A percentile compares a stretch with the other conserved stretches of the same genome.
Conservation (phyloP, 2,797 vertebrate species). For the Sebastes trivittatus region DNA sequence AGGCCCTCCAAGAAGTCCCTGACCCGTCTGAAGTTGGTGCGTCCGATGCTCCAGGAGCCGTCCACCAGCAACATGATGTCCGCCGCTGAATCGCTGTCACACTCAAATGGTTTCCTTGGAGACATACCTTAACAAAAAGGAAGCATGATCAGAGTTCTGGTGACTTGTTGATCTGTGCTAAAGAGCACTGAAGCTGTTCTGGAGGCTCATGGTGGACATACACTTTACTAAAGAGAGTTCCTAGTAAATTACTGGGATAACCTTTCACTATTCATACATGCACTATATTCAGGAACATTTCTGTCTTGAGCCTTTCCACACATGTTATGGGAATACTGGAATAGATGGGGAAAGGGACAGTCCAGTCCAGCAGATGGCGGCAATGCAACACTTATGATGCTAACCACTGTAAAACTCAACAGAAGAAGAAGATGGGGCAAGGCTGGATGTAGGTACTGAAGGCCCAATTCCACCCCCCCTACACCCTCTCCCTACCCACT, state of each 20-base stretch:
- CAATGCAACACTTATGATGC: neutral
- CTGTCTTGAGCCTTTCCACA: neutral
- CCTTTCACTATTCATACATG: neutral
- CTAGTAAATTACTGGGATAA: neutral
- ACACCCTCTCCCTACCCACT: too few relatives aligned
- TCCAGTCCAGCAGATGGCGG: neutral
- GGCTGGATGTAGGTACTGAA: neutral
- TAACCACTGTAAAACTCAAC: neutral
- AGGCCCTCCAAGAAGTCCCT: slow-evolving; percentile 90
- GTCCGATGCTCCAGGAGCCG: slow-evolving; percentile 96
- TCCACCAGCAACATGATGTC: slow-evolving; percentile 92
- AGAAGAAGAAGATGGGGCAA: neutral
- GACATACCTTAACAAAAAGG: slow-evolving; percentile 51
- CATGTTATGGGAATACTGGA: accelerated
- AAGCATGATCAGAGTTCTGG: neutral
- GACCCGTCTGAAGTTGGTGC: slow-evolving; percentile 91
- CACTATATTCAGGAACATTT: neutral
- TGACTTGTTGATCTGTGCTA: neutral
- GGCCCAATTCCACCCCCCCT: too few relatives aligned
- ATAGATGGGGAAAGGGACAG: neutral
- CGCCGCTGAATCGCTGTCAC: slow-evolving; percentile 73
- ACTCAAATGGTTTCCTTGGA: slow-evolving; percentile 81
- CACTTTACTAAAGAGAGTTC: neutral
- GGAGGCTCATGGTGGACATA: neutral
- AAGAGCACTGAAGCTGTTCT: neutral